A percentile compares a stretch with the other conserved stretches of the same genome.
These are phyloP conservation scores for Melinaea menophilus DNA, from an alignment of 2,888 invertebrate genomes.

Conservation along the genomic window DNA sequence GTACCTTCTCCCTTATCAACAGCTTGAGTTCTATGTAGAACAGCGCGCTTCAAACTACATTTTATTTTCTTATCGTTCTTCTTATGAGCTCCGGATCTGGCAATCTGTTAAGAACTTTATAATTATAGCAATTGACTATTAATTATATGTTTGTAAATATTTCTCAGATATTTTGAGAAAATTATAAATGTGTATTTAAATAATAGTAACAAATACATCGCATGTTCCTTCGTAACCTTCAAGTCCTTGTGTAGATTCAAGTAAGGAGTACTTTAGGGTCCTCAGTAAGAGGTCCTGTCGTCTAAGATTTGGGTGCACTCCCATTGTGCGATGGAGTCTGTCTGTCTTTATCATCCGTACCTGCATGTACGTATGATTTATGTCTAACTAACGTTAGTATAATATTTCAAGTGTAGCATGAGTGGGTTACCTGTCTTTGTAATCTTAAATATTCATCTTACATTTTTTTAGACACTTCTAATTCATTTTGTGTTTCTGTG, in stretches of 20 bases:
- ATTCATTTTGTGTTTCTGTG: conserved; percentile 36
- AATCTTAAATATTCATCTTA: conserved; percentile 66
- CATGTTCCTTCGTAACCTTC: conserved; percentile 43
- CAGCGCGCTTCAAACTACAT: conserved; percentile 43
- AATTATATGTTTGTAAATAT: no score
- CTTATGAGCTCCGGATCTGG: conserved; percentile 75
- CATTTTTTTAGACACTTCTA: conserved; percentile 57
- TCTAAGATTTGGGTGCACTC: conserved; percentile 63
- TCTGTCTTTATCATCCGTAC: conserved; percentile 63
- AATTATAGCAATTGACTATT: background rate
- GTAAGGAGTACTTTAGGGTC: conserved; percentile 57
- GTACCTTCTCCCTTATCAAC: conserved; percentile 51
- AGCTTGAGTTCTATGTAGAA: conserved; percentile 43
- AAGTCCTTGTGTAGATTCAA: conserved; percentile 50
- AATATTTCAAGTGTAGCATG: background rate
- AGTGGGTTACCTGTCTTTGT: conserved; percentile 54
- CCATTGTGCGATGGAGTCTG: conserved; percentile 51
- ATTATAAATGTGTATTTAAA: no score
- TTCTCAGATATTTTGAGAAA: no score
- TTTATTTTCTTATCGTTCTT: conserved; percentile 71
- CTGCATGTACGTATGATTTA: conserved; percentile 35
- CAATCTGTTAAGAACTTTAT: conserved; percentile 52
- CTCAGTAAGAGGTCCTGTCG: conserved; percentile 55
- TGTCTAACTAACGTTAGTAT: no score
- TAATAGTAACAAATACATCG: no score